phyloP scores from a whole-genome alignment of 2,888 invertebrate genomes.

The Allygus modestus region DNA sequence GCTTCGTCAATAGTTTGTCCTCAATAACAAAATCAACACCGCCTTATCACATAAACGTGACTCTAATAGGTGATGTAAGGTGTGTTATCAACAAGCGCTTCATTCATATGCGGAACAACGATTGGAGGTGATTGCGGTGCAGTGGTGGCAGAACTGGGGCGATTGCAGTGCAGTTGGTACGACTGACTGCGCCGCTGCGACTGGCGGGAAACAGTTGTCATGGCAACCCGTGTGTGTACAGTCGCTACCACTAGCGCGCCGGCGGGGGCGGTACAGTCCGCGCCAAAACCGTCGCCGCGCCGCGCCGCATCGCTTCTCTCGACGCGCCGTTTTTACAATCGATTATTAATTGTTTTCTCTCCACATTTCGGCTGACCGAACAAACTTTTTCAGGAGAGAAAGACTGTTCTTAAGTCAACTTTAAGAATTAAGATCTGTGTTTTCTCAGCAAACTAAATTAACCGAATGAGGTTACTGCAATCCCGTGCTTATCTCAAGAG shows the following conservation, averaged over 20 bases:
- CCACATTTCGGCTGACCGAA: too few relatives aligned
- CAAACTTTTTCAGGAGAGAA: too few relatives aligned
- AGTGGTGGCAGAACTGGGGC: conserved; percentile 11
- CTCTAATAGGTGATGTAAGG: background rate
- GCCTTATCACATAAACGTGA: background rate
- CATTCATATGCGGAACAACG: conserved; percentile 24
- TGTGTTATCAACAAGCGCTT: background rate
- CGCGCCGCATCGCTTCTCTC: background rate
- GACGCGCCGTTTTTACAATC: background rate
- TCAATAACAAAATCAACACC: background rate
- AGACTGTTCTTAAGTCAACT: too few relatives aligned
- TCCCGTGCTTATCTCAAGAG: too few relatives aligned
- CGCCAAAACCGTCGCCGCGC: background rate
- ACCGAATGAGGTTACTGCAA: too few relatives aligned
- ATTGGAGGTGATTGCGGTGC: conserved; percentile 17
- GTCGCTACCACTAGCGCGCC: conserved; percentile 21
- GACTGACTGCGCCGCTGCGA: conserved; percentile 42
- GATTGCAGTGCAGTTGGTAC: conserved; percentile 43
- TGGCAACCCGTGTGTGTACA: conserved; percentile 58
- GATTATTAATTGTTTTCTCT: background rate
- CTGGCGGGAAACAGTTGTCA: conserved; percentile 62
- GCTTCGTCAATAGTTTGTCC: too few relatives aligned
- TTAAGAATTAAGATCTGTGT: too few relatives aligned
- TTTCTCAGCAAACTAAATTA: too few relatives aligned
- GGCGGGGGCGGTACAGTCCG: conserved; percentile 61